These are phyloP conservation scores for Apis florea DNA, from an alignment of 1,140 invertebrate species.

Conservation along the genomic window DNA sequence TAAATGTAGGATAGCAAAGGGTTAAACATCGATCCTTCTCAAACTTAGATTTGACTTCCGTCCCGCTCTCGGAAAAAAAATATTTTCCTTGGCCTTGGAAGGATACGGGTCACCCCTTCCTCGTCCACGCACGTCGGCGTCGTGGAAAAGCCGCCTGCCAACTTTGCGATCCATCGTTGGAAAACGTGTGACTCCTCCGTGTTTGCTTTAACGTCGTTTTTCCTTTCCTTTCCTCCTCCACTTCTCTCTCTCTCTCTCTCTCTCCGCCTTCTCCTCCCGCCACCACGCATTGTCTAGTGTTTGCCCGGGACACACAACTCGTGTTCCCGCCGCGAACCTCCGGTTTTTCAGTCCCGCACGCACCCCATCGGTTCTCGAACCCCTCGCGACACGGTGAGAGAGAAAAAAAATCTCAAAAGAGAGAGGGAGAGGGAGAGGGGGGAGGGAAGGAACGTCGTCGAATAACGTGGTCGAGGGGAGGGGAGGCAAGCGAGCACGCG, in stretches of 20 bases:
- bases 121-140: too few relatives aligned
- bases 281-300: slow-evolving; percentile 58
- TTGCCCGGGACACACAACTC: slow-evolving; percentile 72
- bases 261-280: slow-evolving; percentile 2
- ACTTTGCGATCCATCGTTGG: too few relatives aligned
- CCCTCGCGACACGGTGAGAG: slow-evolving; percentile 23
- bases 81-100: too few relatives aligned
- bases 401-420: background rate
- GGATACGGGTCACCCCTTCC: too few relatives aligned
- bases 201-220: slow-evolving; percentile 75
- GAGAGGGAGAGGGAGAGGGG: slow-evolving; percentile 6
- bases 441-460: slow-evolving; percentile 21
- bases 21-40: too few relatives aligned
- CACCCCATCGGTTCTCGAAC: slow-evolving; percentile 54
- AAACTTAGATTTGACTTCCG: too few relatives aligned
- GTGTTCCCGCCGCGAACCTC: slow-evolving; percentile 65
- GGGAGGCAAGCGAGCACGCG: slow-evolving; percentile 23
- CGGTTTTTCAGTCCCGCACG: slow-evolving; percentile 23
- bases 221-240: slow-evolving; percentile 42
- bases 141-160: too few relatives aligned
- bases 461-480: slow-evolving; percentile 39
- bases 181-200: slow-evolving; percentile 65
- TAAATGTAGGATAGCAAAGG: too few relatives aligned
- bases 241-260: slow-evolving; percentile 1
- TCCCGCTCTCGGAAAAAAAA: too few relatives aligned